Conservation (phyloP, 2,113 vertebrate genomes). For the Formicarius rufipectus region DNA sequence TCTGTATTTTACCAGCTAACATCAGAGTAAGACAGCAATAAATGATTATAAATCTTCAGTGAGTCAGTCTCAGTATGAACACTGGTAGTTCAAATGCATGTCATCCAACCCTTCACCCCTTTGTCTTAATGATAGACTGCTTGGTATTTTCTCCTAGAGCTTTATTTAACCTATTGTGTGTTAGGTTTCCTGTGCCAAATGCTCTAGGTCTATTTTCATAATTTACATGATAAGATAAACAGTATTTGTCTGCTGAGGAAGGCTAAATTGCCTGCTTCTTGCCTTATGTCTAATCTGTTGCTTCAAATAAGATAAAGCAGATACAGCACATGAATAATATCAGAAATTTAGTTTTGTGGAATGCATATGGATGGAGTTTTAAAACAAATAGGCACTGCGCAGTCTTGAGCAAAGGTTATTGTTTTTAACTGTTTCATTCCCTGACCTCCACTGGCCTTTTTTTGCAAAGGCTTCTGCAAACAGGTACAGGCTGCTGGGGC, state of each 20-base stretch:
- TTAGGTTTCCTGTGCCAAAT: conserved; percentile 11
- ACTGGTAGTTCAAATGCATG: background rate
- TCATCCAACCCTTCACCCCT: background rate
- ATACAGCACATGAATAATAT: background rate
- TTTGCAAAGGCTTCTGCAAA: background rate
- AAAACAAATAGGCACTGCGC: background rate
- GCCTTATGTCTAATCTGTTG: background rate
- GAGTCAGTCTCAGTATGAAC: background rate
- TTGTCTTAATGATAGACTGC: background rate
- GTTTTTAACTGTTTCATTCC: background rate
- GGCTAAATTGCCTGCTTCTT: conserved; percentile 13
- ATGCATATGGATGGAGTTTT: background rate
- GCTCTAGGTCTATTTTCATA: conserved; percentile 33
- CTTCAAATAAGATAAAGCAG: background rate
- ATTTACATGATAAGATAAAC: conserved; percentile 41
- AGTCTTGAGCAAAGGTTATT: background rate
- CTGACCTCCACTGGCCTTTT: background rate
- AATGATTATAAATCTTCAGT: background rate
- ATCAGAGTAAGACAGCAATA: background rate
- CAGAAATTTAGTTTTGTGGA: background rate
- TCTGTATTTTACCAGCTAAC: background rate
- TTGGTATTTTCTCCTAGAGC: background rate
- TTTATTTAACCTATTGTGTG: conserved; percentile 20
- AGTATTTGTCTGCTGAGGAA: conserved; percentile 10
- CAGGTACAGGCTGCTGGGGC: background rate